Conservation (phyloP, 2,888 invertebrate genomes). For the Abrostola triplasia region DNA sequence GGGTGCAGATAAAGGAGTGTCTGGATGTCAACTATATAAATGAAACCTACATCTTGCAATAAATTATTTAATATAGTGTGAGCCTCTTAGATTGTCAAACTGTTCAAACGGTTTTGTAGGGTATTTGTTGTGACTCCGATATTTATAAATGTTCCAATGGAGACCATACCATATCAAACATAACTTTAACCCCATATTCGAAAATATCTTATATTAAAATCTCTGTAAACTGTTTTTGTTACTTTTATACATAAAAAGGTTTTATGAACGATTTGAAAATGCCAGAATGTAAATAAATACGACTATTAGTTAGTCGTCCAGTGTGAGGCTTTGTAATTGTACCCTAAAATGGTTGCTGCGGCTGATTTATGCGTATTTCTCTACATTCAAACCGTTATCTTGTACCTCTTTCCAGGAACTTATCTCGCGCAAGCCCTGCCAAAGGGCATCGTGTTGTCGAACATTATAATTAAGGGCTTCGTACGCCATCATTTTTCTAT, state of each 20-base stretch:
- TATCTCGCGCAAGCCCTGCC: conserved; percentile 56
- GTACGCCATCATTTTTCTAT: conserved; percentile 70
- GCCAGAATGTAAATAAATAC: too few relatives aligned
- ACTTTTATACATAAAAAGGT: too few relatives aligned
- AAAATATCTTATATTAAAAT: too few relatives aligned
- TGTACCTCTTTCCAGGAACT: conserved; percentile 64
- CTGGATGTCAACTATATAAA: conserved; percentile 27
- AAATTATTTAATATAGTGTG: conserved; percentile 5
- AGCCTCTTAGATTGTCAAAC: too few relatives aligned
- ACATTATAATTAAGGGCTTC: conserved; percentile 68
- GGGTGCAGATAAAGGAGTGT: conserved; percentile 15
- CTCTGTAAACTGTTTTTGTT: too few relatives aligned
- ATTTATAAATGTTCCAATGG: too few relatives aligned
- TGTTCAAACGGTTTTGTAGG: too few relatives aligned
- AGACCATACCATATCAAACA: too few relatives aligned
- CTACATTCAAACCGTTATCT: conserved; percentile 57
- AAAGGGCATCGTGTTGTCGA: conserved; percentile 65
- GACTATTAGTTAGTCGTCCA: background rate
- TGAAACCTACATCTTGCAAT: conserved; percentile 20
- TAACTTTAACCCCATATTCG: too few relatives aligned
- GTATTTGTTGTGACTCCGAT: too few relatives aligned
- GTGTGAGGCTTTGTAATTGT: conserved; percentile 16
- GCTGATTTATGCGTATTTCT: conserved; percentile 46
- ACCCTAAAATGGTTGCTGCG: conserved; percentile 26
- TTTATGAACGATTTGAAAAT: too few relatives aligned